Base-by-base conservation (phyloP, 2,888 invertebrate genomes). In the Trichogramma dendrolimi region DNA sequence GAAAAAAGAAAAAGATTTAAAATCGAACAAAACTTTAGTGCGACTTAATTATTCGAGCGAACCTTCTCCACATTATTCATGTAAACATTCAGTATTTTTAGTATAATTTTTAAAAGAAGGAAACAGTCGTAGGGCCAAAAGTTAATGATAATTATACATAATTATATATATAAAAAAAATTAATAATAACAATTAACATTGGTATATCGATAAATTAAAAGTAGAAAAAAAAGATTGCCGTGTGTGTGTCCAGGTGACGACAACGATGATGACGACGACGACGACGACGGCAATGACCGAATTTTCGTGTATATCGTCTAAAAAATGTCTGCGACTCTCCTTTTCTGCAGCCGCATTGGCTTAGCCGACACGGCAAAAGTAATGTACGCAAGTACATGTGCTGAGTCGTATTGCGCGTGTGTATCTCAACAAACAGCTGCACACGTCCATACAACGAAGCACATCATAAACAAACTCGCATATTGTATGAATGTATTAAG, bases 61-160 rank as follows among this genome's bases (percentile, higher is more conserved):
- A 61, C 46, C 46, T 50, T 58, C 58, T 58, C 51, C 48, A 2
- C 27, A 58, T 51, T 50, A 62, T 14, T 38, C 27, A 7, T 55
- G n/a, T 62, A 62, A 27, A 53, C 49, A 48, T 47, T 58, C 55
- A 62, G 58, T 58, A 62, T 62, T 58, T 27, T 58, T 55, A 55
- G 55, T 51, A 62, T 62, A 51, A 59, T 59, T 62, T 59, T 48
- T 58, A 59, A 61, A 55, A 14, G 44, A 61, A 59, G 7, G 53
- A 53, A 59, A 52, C 55, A 60, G 52, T 56, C 50, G 47, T 63
- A 62, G 58, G 58, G 58, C 58, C 62, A 61, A 27, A 27, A 61
- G 43, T 57, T 61, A 58, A 53, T 57, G 40, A 49, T 54, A 54
- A 57, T 47, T 54, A 58, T 48, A 57, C 8, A 52, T 48, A n/a